phyloP scores from a whole-genome alignment of 2,113 vertebrate genomes.

The Strix aluco region DNA sequence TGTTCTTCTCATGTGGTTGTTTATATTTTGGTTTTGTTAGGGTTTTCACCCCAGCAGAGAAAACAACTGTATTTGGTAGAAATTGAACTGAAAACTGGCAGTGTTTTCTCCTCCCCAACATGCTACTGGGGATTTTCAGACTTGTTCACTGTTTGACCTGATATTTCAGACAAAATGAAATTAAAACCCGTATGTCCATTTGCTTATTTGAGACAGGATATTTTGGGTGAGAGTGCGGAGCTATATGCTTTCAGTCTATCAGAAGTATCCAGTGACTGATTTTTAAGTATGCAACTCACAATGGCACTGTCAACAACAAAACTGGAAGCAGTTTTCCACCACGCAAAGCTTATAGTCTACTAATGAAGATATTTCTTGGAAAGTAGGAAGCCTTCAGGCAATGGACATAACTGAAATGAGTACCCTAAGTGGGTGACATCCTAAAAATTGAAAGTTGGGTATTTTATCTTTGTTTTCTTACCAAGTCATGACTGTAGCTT shows the following conservation, averaged over 20 bases:
- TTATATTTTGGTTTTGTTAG: background rate
- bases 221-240: background rate
- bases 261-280: background rate
- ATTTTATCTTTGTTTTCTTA: background rate
- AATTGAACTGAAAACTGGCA: background rate
- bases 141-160: background rate
- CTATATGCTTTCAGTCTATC: background rate
- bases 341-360: background rate
- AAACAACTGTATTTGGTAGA: background rate
- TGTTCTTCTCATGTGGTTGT: background rate
- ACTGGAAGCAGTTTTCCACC: background rate
- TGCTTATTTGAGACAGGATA: background rate
- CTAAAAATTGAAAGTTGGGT: background rate
- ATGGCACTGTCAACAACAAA: background rate
- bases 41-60: background rate
- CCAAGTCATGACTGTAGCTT: background rate
- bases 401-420: background rate
- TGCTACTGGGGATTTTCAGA: background rate
- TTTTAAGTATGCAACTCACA: background rate
- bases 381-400: background rate
- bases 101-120: background rate
- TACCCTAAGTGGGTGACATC: background rate
- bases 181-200: background rate
- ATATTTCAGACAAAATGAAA: background rate
- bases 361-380: background rate